Percentiles rank a stretch among this genome's conserved stretches.
Conservation (phyloP, 2,888 invertebrate species). For the Caenorhabditis panamensis region DNA sequence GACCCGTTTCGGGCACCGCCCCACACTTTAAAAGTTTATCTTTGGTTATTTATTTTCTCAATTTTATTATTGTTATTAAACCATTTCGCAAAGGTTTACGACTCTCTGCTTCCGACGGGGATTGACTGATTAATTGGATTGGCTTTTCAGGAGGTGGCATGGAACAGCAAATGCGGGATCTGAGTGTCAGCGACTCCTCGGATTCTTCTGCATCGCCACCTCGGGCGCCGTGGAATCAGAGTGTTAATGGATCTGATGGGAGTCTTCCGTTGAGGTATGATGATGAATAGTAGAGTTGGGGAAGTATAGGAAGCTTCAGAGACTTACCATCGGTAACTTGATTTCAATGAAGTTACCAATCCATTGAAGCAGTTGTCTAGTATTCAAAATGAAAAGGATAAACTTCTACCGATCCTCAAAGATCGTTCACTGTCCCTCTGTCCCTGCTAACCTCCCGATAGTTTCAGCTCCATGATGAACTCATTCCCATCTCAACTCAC, state of each 20-base stretch:
- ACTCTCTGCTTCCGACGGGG: not conserved
- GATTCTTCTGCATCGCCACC: conserved; percentile 37
- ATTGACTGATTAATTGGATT: conserved; percentile 16
- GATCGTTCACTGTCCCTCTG: not conserved
- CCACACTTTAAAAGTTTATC: conserved; percentile 1
- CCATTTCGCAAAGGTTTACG: not conserved
- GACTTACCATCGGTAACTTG: too few species aligned
- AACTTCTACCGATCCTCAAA: too few species aligned
- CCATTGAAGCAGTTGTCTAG: too few species aligned
- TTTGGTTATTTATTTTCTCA: not conserved
- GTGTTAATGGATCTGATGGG: not conserved
- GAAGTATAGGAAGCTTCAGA: too few species aligned
- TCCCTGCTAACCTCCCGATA: too few species aligned
- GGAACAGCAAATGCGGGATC: conserved; percentile 33
- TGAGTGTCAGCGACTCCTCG: conserved; percentile 39
- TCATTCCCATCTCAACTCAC: not conserved
- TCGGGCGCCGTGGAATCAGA: conserved; percentile 13
- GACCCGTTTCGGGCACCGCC: conserved; percentile 11
- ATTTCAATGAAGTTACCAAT: too few species aligned
- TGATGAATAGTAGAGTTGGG: too few species aligned
- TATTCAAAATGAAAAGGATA: too few species aligned
- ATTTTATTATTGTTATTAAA: not conserved
- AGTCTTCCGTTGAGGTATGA: conserved; percentile 22
- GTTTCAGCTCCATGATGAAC: conserved; percentile 38
- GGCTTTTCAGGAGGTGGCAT: too few species aligned